These are phyloP conservation scores for Litocranius walleri DNA, from an alignment of 2,113 vertebrate species.

Conservation along the genomic window DNA sequence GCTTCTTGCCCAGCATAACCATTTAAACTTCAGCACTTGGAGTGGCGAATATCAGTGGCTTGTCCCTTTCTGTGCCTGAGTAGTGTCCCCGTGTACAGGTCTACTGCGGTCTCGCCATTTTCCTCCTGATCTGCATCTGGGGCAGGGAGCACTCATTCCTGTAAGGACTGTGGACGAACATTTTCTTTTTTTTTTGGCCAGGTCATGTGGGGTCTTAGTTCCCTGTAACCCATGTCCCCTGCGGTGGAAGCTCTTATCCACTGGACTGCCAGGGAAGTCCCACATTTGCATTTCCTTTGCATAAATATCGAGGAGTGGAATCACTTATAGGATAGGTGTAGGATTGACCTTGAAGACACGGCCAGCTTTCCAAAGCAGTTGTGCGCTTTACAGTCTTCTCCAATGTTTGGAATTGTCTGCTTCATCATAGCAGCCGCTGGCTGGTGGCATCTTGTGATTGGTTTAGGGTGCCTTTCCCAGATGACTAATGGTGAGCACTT, in stretches of 20 bases:
- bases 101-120: rapidly evolving
- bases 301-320: background rate
- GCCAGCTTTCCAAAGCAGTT: background rate
- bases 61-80: no score
- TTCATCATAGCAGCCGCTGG: no score
- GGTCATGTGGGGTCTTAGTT: background rate
- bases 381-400: rapidly evolving
- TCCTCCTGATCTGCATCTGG: background rate
- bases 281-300: background rate
- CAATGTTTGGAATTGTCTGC: rapidly evolving
- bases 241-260: background rate
- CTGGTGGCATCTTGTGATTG: background rate
- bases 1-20: background rate
- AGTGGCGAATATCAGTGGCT: rapidly evolving
- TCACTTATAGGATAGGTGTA: background rate
- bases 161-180: background rate
- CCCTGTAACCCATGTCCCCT: background rate
- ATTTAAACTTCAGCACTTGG: rapidly evolving
- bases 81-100: rapidly evolving
- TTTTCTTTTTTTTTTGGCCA: background rate
- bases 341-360: background rate
- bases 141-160: background rate
- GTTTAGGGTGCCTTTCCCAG: no score
- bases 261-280: background rate
- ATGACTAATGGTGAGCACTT: background rate